Conservation (phyloP, 2,113 vertebrate species). For the Haemorhous mexicanus region DNA sequence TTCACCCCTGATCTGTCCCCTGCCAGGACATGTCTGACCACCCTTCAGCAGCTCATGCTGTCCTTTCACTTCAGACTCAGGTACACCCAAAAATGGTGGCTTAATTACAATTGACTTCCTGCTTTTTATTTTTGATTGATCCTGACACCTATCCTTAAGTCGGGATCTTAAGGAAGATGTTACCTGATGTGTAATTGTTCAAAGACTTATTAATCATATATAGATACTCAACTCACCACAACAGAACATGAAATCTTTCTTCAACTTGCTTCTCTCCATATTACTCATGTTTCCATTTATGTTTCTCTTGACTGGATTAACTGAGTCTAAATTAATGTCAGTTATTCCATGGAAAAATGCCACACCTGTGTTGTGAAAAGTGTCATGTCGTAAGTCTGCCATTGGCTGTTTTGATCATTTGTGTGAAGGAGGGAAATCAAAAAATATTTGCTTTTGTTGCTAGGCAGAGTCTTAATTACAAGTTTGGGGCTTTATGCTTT, state of each 20-base stretch:
- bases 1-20: not conserved
- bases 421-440: not conserved
- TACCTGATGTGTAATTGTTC: not conserved
- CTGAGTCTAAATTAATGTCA: not conserved
- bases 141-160: not conserved
- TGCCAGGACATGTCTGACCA: accelerated
- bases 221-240: not conserved
- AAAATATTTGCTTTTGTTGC: not conserved
- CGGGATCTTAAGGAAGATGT: not conserved
- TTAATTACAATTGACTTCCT: not conserved
- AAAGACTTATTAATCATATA: not conserved
- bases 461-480: not conserved
- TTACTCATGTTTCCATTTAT: not conserved
- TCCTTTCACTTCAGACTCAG: not conserved
- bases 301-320: not conserved
- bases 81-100: not conserved
- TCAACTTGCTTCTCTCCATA: not conserved
- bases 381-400: not conserved
- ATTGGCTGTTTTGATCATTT: not conserved
- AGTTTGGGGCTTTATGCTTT: not conserved
- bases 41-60: not conserved
- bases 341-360: not conserved
- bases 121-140: not conserved
- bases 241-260: not conserved
- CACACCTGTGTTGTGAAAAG: not conserved